These are phyloP conservation scores for Dasyornis broadbenti DNA, from an alignment of 2,113 vertebrate genomes.

Conservation along the genomic window DNA sequence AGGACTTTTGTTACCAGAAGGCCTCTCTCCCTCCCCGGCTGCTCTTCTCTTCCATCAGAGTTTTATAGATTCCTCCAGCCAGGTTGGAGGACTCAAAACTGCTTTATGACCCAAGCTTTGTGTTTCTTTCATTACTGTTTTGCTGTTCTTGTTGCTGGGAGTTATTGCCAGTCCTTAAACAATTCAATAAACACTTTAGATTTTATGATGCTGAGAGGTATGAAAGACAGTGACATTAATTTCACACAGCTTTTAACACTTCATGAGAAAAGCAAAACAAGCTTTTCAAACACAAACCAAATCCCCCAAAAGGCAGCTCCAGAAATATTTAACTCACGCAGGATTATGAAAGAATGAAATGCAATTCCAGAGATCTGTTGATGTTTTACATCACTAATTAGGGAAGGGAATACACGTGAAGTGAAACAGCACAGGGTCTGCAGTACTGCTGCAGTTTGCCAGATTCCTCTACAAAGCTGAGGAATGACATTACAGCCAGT, in stretches of 20 bases:
- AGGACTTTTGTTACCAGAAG: neutral
- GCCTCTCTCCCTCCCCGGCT: neutral
- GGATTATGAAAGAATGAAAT: neutral
- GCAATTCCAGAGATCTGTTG: neutral
- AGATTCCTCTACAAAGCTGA: neutral
- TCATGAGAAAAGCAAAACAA: neutral
- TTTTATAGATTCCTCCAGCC: neutral
- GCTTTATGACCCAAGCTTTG: neutral
- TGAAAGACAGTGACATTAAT: neutral
- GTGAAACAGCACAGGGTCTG: neutral
- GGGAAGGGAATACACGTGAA: neutral
- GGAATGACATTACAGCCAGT: conserved; percentile 17
- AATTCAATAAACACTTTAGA: conserved; percentile 38
- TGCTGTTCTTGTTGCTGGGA: conserved; percentile 14
- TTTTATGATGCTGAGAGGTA: conserved; percentile 5
- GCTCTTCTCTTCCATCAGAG: neutral
- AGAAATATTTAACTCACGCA: neutral
- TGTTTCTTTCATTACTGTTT: neutral
- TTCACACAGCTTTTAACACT: neutral
- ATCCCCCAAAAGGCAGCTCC: neutral
- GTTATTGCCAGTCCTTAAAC: conserved; percentile 25
- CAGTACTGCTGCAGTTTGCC: neutral
- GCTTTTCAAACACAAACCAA: neutral
- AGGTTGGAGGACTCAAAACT: neutral
- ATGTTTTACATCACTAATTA: neutral